Evolutionary conservation across 2,888 invertebrate species (phyloP).

Genomic region (Unio delphinus): DNA sequence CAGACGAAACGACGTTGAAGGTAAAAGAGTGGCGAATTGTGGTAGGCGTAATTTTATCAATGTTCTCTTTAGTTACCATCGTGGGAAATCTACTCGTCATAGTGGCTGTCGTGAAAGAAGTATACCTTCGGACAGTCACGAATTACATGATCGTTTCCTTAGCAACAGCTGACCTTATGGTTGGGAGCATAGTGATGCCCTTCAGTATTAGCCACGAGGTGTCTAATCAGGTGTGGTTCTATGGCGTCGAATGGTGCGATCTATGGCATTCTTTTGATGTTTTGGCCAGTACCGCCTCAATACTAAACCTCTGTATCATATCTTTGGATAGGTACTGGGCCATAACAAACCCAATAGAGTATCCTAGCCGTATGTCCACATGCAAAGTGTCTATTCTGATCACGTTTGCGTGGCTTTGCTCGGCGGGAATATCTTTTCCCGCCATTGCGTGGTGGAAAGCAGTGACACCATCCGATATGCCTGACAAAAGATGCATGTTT

Average conservation of each 20-base stretch:
- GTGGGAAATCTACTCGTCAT: constrained; percentile 96
- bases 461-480: constrained; percentile 71
- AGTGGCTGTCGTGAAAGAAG: constrained; percentile 90
- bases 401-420: constrained; percentile 95
- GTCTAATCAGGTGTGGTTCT: constrained; percentile 81
- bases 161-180: constrained; percentile 96
- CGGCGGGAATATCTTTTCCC: constrained; percentile 97
- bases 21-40: constrained; percentile 5
- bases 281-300: constrained; percentile 96
- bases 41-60: constrained; percentile 82
- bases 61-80: constrained; percentile 93
- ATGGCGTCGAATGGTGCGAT: constrained; percentile 96
- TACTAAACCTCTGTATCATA: constrained; percentile 96
- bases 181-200: constrained; percentile 98
- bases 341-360: constrained; percentile 97
- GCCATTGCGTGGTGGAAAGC: constrained; percentile 82
- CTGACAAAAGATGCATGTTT: constrained; percentile 82
- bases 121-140: constrained; percentile 95
- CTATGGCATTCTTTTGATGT: constrained; percentile 98
- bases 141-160: constrained; percentile 98
- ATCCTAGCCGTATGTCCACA: constrained; percentile 94
- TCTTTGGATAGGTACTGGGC: constrained; percentile 98
- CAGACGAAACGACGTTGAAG: too few relatives aligned
- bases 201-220: constrained; percentile 75
- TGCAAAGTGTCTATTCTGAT: constrained; percentile 89